Evolutionary conservation across 23 tunicate species (phyloP), one percentile per base, ranked within the genome.

Genomic region (Botrylloides violaceus): DNA sequence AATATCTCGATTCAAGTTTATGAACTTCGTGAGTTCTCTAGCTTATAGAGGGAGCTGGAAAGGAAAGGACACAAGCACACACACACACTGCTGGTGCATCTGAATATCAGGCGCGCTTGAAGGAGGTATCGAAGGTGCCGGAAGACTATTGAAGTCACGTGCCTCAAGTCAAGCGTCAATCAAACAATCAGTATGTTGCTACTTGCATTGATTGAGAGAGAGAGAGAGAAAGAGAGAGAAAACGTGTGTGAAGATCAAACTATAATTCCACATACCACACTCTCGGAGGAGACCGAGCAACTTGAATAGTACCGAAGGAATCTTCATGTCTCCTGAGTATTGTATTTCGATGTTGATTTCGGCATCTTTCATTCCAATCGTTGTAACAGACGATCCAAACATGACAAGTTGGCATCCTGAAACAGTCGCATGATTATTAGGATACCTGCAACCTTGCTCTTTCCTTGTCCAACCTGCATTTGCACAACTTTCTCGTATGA

Each of bases 321-420:
- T 70, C 30, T 32, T 66, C 39, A 80, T 53, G 31, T 43, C 33
- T 48, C 43, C 37, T 21, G 95, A 75, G 39, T 71, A 62, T 61
- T 80, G 82, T 2, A 87, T 32, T 62, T 87, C 95, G 34, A 87
- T 78, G 62, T 87, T 87, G 61, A 87, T 28, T 65, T 87, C 86
- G 38, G 86, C 80, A 15, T 24, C 34, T 29, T 75, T 76, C 30
- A 80, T 63, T 2, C 95, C 86, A 36, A 87, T 43, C 12, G 77
- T 80, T 30, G 87, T 87, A 1, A 75, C 53, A 7, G 95, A 87
- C 27, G 95, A 87, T 9, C 95, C 95, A 43, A 79, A 87, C 66
- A 76, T n/a, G 15, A 64, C 79, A 36, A 76, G 76, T 25, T 31
- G 34, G 29, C 77, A 74, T 2, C 66, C 94, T 85, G 26, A 0